Conservation (phyloP, 2,113 vertebrate species). For the Pungitius pungitius region DNA sequence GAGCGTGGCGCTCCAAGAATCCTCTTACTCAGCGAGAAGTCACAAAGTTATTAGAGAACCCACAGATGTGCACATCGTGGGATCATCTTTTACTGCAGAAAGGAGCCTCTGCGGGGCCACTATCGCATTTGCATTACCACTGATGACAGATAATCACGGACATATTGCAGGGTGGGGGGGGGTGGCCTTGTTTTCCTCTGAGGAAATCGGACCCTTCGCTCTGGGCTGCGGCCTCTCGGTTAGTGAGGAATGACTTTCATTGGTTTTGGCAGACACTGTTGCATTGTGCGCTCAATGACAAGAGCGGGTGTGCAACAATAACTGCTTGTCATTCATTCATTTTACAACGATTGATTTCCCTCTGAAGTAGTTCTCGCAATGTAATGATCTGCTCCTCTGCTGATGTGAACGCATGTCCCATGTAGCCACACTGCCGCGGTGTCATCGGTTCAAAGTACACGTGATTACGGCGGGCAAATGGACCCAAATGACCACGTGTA, state of each 20-base stretch:
- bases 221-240: constrained; percentile 26
- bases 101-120: not conserved
- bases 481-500: constrained; percentile 8
- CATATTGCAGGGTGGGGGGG: not conserved
- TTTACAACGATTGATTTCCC: not conserved
- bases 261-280: constrained; percentile 21
- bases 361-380: not conserved
- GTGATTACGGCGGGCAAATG: constrained; percentile 10
- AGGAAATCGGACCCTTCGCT: constrained; percentile 45
- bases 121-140: constrained; percentile 34
- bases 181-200: constrained; percentile 1
- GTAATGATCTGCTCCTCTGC: not conserved
- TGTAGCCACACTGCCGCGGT: not conserved
- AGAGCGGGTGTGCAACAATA: not conserved
- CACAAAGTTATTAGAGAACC: not conserved
- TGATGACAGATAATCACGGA: constrained; percentile 21
- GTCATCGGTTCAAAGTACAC: constrained; percentile 17
- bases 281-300: constrained; percentile 42
- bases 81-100: constrained; percentile 2
- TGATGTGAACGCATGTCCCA: not conserved
- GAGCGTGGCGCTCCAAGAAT: not conserved
- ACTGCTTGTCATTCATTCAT: not conserved
- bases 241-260: constrained; percentile 44
- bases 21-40: not conserved
- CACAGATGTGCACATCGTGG: not conserved